Conservation (phyloP, 2,113 vertebrate genomes). For the Neolamprologus toae region DNA sequence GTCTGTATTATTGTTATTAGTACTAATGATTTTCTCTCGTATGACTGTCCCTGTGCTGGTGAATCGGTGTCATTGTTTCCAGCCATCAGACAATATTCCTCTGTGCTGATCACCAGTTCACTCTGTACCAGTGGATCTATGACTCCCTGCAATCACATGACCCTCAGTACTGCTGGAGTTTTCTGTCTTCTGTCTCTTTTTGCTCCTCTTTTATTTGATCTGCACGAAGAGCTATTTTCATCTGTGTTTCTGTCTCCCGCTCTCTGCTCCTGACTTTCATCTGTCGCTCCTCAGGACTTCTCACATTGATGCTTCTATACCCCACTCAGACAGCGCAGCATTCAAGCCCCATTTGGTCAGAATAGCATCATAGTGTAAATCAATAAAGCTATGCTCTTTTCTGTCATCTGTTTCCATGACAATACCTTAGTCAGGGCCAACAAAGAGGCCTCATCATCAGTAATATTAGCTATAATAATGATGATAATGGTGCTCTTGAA, state of each 20-base stretch:
- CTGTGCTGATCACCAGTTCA: constrained; percentile 7
- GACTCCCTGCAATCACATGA: constrained; percentile 23
- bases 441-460: constrained; percentile 57
- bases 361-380: constrained; percentile 60
- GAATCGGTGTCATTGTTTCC: constrained; percentile 41
- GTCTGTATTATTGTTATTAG: not conserved
- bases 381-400: constrained; percentile 58
- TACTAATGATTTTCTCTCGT: not conserved
- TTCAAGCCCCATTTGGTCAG: constrained; percentile 62
- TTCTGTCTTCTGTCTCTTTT: not conserved
- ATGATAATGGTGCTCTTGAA: constrained; percentile 63
- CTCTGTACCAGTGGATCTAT: constrained; percentile 20
- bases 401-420: constrained; percentile 69
- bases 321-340: constrained; percentile 16
- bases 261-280: not conserved
- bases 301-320: not conserved
- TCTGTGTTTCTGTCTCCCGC: not conserved
- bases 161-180: not conserved
- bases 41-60: not conserved
- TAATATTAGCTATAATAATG: constrained; percentile 71
- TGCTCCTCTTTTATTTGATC: not conserved
- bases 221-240: not conserved
- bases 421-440: constrained; percentile 57
- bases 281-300: constrained; percentile 11
- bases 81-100: constrained; percentile 16